Conservation (phyloP, 2,888 invertebrate species). For the Cetonia aurata region DNA sequence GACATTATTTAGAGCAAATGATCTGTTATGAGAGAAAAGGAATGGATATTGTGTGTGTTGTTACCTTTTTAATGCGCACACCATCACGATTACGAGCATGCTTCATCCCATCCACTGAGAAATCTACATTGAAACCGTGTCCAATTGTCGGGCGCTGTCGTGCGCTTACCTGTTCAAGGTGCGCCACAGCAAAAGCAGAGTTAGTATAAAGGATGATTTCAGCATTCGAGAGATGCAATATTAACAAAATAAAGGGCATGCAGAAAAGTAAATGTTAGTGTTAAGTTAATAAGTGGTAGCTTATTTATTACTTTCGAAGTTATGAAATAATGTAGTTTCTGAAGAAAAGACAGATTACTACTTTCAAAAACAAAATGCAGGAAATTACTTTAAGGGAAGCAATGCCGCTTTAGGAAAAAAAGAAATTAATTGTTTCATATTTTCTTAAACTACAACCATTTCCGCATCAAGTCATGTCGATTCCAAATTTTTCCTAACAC, state of each 20-base stretch:
- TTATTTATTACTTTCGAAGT: too few species aligned
- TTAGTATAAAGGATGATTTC: constrained; percentile 56
- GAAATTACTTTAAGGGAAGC: too few species aligned
- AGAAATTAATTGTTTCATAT: too few species aligned
- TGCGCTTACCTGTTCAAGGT: constrained; percentile 66
- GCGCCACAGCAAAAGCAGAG: constrained; percentile 63
- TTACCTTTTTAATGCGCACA: constrained; percentile 65
- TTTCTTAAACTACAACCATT: too few species aligned
- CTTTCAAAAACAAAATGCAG: too few species aligned
- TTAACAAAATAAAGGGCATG: constrained; percentile 18
- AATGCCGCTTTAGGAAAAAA: too few species aligned
- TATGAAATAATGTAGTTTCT: too few species aligned
- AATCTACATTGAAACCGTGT: constrained; percentile 68
- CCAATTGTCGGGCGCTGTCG: constrained; percentile 66
- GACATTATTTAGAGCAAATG: neutral
- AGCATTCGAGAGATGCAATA: constrained; percentile 39
- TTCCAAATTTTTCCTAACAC: too few species aligned
- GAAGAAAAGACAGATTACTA: too few species aligned
- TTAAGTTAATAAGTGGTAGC: neutral
- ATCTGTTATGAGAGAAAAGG: neutral
- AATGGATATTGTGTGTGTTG: neutral
- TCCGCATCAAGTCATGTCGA: too few species aligned
- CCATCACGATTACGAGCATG: constrained; percentile 66
- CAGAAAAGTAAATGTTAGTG: constrained; percentile 19
- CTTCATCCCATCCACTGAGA: constrained; percentile 68